Evolutionary conservation across 2,888 invertebrate genomes (phyloP).

Genomic region (Himalopsyche tibetana): DNA sequence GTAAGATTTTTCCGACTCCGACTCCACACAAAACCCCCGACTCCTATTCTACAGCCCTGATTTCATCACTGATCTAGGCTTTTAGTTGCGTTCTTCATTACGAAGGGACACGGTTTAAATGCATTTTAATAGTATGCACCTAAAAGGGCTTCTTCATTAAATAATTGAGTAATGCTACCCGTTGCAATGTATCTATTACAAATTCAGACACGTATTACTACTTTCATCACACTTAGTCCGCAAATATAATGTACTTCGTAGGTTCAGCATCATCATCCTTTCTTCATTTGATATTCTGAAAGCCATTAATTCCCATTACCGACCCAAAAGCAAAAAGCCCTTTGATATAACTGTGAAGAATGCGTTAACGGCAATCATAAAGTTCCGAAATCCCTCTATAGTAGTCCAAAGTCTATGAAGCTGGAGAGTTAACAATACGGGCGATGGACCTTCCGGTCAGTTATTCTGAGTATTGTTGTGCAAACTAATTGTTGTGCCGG

Average conservation of each 20-base stretch:
- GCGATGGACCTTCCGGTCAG: constrained; percentile 23
- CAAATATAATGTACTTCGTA: not conserved
- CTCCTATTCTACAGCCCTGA: no score
- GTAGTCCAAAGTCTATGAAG: constrained; percentile 2
- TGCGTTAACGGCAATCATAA: constrained; percentile 26
- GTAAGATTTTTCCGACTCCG: no score
- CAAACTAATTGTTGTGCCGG: constrained; percentile 53
- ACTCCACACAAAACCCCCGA: no score
- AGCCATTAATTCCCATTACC: constrained; percentile 19
- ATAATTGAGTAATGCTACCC: no score
- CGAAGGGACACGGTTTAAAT: no score
- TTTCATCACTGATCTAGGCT: no score
- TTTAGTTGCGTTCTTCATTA: no score
- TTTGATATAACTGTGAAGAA: constrained; percentile 38
- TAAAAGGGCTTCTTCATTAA: no score
- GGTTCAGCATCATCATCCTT: constrained; percentile 5
- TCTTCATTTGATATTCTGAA: constrained; percentile 31
- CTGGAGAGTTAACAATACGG: constrained; percentile 18
- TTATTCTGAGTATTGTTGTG: constrained; percentile 50
- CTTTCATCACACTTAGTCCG: not conserved
- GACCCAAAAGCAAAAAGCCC: constrained; percentile 31
- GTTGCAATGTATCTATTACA: no score
- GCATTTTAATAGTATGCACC: no score
- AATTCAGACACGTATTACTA: not conserved
- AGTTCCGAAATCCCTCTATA: constrained; percentile 39